Conservation (phyloP, 2,888 invertebrate genomes). For the Brenthis hecate region DNA sequence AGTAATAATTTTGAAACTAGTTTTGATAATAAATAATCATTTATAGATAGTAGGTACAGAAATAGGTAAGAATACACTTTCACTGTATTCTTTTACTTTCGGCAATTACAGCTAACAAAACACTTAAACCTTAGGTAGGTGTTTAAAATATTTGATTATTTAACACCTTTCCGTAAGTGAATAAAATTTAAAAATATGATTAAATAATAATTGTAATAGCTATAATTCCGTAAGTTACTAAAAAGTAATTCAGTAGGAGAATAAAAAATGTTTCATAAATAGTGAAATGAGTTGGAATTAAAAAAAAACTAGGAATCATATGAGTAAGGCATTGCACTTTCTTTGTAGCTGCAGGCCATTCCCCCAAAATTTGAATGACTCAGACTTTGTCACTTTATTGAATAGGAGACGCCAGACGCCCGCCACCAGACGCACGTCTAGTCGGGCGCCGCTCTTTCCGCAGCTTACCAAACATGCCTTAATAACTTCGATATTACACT, state of each 20-base stretch:
- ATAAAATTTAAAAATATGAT: background rate
- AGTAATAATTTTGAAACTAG: too few relatives aligned
- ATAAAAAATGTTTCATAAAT: background rate
- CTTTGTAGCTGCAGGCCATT: background rate
- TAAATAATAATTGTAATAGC: too few relatives aligned
- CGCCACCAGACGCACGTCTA: conserved; percentile 41
- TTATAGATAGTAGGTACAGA: too few relatives aligned
- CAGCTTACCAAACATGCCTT: conserved; percentile 16
- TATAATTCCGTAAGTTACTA: background rate
- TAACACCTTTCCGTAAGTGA: background rate
- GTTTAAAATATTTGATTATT: too few relatives aligned
- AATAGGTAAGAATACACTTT: too few relatives aligned
- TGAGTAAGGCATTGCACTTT: too few relatives aligned
- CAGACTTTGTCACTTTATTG: conserved; percentile 20
- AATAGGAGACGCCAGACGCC: conserved; percentile 40
- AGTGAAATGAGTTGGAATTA: too few relatives aligned
- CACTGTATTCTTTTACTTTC: too few relatives aligned
- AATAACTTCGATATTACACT: background rate
- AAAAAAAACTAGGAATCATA: too few relatives aligned
- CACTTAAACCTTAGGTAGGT: too few relatives aligned
- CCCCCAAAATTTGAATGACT: background rate
- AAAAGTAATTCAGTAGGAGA: background rate
- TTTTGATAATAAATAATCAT: too few relatives aligned
- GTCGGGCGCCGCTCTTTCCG: conserved; percentile 38
- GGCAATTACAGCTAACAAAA: too few relatives aligned